Evolutionary conservation across 2,888 invertebrate genomes (phyloP).

Genomic region (Agrotis puta): DNA sequence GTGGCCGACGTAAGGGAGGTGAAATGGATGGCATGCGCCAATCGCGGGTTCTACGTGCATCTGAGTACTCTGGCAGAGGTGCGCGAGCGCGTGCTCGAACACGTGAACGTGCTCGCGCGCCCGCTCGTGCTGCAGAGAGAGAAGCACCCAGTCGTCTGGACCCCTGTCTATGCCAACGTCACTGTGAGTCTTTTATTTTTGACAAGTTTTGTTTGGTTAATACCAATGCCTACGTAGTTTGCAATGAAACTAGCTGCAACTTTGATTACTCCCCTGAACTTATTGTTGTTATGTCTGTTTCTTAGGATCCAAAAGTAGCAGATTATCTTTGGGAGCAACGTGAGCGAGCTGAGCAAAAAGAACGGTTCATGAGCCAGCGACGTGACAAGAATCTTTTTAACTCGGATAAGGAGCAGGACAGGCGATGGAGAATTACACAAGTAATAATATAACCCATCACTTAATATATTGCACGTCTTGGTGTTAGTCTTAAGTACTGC

Average conservation of each 20-base stretch:
- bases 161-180: conserved; percentile 98
- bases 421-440: conserved; percentile 90
- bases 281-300: background rate
- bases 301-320: conserved; percentile 96
- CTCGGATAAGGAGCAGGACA: conserved; percentile 92
- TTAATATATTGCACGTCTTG: background rate
- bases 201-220: background rate
- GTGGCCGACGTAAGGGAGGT: conserved; percentile 98
- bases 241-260: background rate
- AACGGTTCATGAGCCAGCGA: conserved; percentile 93
- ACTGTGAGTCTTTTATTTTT: conserved; percentile 91
- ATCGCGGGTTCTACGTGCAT: conserved; percentile 99
- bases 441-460: conserved; percentile 63
- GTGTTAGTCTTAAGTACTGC: conserved; percentile 36
- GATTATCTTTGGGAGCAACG: conserved; percentile 97
- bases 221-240: background rate
- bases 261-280: background rate
- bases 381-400: conserved; percentile 91
- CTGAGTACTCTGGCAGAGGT: conserved; percentile 99
- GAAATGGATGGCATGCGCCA: conserved; percentile 99
- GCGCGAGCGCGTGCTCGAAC: conserved; percentile 98
- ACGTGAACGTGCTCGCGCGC: conserved; percentile 98
- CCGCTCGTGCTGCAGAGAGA: conserved; percentile 97
- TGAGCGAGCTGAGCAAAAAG: conserved; percentile 95
- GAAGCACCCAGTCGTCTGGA: conserved; percentile 98